phyloP scores from a whole-genome alignment of 2,113 vertebrate genomes.

The Salvelinus alpinus region DNA sequence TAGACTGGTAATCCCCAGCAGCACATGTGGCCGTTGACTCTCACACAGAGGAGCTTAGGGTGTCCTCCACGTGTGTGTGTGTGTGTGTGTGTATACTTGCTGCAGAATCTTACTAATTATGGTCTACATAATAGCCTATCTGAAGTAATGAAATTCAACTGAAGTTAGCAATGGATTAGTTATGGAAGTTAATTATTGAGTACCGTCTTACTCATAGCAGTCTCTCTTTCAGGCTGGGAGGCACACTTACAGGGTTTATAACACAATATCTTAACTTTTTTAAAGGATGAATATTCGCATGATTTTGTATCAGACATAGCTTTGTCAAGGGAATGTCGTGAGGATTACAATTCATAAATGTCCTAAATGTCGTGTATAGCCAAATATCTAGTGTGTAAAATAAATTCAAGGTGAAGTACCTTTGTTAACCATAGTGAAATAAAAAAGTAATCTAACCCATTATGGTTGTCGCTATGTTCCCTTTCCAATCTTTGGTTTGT shows the following conservation, averaged over 20 bases:
- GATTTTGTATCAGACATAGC: too few relatives aligned
- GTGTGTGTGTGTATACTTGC: constrained; percentile 2
- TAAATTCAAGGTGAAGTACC: too few relatives aligned
- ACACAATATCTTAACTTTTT: too few relatives aligned
- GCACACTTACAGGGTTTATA: too few relatives aligned
- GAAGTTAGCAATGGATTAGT: background rate
- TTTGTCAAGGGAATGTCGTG: background rate
- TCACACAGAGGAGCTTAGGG: constrained; percentile 26
- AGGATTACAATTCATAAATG: background rate
- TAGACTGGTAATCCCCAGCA: constrained; percentile 14
- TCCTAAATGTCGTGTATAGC: background rate
- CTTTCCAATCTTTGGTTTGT: background rate
- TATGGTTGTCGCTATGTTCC: background rate
- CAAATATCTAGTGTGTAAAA: too few relatives aligned
- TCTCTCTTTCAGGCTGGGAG: too few relatives aligned
- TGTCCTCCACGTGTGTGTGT: background rate
- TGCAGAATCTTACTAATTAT: background rate
- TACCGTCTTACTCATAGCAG: too few relatives aligned
- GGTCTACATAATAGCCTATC: background rate
- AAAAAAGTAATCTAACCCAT: background rate
- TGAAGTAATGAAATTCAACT: background rate
- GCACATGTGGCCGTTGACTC: background rate
- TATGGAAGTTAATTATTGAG: background rate
- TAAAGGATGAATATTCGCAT: too few relatives aligned
- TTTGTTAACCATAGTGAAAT: background rate